A percentile compares a stretch with the other conserved stretches of the same genome.
These are phyloP conservation scores for Atta colombica DNA, from an alignment of 1,140 invertebrate species.

Conservation along the genomic window DNA sequence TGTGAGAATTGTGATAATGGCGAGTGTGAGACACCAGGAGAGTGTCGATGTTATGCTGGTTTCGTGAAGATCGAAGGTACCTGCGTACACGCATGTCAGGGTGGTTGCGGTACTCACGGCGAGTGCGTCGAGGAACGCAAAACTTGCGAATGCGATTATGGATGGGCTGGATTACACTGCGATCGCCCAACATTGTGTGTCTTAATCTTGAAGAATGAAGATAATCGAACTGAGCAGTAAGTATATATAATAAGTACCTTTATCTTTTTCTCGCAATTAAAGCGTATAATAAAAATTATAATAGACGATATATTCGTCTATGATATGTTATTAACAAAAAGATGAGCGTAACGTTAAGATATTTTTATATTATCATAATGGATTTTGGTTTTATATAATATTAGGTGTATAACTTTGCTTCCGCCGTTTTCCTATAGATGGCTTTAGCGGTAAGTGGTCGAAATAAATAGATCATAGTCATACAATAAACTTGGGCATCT, in stretches of 20 bases:
- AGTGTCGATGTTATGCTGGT: conserved; percentile 74
- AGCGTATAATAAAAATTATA: background rate
- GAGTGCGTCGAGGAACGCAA: conserved; percentile 62
- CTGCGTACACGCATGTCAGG: conserved; percentile 69
- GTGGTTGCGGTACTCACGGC: conserved; percentile 44
- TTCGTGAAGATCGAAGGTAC: conserved; percentile 58
- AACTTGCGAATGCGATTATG: conserved; percentile 73
- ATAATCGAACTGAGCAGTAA: conserved; percentile 37
- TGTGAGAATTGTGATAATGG: conserved; percentile 77
- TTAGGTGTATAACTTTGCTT: no score
- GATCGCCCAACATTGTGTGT: conserved; percentile 58
- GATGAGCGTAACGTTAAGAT: background rate
- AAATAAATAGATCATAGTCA: no score
- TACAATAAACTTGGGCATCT: no score
- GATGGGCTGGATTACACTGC: conserved; percentile 74
- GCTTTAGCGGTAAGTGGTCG: no score
- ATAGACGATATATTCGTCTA: background rate
- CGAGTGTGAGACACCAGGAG: conserved; percentile 73
- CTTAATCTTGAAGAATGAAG: background rate
- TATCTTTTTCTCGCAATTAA: background rate
- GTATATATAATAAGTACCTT: background rate
- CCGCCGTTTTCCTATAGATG: no score
- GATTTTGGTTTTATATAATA: background rate
- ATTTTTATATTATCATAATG: background rate
- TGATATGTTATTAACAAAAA: background rate